phyloP scores from a whole-genome alignment of 2,888 invertebrate species.

The Isotomurus palustris region DNA sequence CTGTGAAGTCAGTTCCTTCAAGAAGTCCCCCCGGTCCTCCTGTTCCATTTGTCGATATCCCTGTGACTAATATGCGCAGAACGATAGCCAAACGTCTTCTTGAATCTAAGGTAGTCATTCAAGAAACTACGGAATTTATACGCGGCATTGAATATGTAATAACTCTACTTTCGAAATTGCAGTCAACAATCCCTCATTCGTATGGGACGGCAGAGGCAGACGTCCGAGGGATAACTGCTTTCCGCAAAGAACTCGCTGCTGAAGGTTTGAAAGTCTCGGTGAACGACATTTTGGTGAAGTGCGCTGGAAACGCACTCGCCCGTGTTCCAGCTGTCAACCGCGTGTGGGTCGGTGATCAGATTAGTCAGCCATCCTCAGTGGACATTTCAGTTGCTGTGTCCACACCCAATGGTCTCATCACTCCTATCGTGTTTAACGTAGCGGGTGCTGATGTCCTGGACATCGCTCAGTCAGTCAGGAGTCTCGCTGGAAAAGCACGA shows the following conservation, averaged over 20 bases:
- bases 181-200: constrained; percentile 62
- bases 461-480: constrained; percentile 55
- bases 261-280: constrained; percentile 59
- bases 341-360: constrained; percentile 53
- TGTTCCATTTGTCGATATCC: constrained; percentile 54
- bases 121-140: background rate
- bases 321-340: constrained; percentile 54
- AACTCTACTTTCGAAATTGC: no score
- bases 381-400: constrained; percentile 64
- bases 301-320: constrained; percentile 58
- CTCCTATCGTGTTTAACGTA: constrained; percentile 60
- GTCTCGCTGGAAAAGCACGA: constrained; percentile 58
- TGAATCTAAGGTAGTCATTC: constrained; percentile 56
- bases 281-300: constrained; percentile 64
- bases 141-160: no score
- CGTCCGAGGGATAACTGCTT: constrained; percentile 54
- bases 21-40: constrained; percentile 30
- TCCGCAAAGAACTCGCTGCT: constrained; percentile 55
- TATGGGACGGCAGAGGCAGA: constrained; percentile 59
- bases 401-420: constrained; percentile 61
- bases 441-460: constrained; percentile 55
- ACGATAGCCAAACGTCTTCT: constrained; percentile 62
- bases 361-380: constrained; percentile 51
- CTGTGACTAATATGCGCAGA: constrained; percentile 58
- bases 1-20: constrained; percentile 24